Evolutionary conservation across 2,888 invertebrate species (phyloP).

Genomic region (Eupithecia inturbata): DNA sequence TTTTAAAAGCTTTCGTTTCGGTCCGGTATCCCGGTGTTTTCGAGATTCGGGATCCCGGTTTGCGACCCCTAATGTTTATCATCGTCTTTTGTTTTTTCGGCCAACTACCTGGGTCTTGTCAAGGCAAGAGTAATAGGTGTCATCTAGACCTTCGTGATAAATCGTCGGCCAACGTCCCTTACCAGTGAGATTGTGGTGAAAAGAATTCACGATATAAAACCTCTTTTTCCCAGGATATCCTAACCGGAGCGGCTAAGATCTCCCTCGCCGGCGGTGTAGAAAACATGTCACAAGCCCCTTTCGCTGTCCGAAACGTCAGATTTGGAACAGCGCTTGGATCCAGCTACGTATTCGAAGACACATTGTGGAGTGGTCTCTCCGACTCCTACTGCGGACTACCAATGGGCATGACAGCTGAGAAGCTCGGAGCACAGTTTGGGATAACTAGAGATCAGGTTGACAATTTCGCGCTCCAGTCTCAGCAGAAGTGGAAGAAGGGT

Average conservation of each 20-base stretch:
- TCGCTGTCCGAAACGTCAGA: conserved; percentile 91
- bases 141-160: background rate
- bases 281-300: conserved; percentile 97
- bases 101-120: background rate
- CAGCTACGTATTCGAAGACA: conserved; percentile 92
- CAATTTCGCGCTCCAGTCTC: conserved; percentile 92
- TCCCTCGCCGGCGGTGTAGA: conserved; percentile 96
- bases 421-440: conserved; percentile 91
- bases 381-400: conserved; percentile 95
- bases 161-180: background rate
- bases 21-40: too few species aligned
- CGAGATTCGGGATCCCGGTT: too few species aligned
- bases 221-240: conserved; percentile 88
- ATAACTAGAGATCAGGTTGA: conserved; percentile 93
- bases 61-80: too few species aligned
- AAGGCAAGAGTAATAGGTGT: background rate
- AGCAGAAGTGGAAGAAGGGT: conserved; percentile 94
- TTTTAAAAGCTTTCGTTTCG: too few species aligned
- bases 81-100: too few species aligned
- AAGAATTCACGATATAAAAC: background rate
- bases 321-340: conserved; percentile 94
- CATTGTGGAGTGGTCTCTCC: conserved; percentile 92
- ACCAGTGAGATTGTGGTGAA: background rate
- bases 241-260: conserved; percentile 92
- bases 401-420: conserved; percentile 98